Percentiles rank a stretch among this genome's conserved stretches.
These are phyloP conservation scores for Ptiloglossa arizonensis DNA, from an alignment of 1,140 invertebrate species.

Conservation along the genomic window DNA sequence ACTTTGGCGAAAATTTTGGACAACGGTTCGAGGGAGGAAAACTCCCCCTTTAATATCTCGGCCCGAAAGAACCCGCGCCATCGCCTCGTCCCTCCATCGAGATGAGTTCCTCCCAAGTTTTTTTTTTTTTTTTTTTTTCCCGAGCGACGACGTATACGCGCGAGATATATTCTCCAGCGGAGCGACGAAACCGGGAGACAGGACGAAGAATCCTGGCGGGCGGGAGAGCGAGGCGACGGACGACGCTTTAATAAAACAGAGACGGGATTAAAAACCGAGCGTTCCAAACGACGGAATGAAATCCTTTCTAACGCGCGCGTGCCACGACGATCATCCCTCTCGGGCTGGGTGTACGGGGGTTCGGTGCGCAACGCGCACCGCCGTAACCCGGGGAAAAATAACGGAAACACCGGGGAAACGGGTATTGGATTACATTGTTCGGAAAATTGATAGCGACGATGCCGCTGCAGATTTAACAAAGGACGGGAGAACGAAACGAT, in stretches of 20 bases:
- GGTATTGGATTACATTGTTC: constrained; percentile 44
- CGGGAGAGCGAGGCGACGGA: background rate
- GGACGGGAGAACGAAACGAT: background rate
- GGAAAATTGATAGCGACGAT: constrained; percentile 49
- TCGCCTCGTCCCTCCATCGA: no score
- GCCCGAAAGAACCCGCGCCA: background rate
- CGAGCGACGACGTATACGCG: background rate
- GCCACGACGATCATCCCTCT: background rate
- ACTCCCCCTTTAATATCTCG: background rate
- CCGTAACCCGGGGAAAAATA: background rate
- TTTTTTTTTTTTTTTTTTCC: no score
- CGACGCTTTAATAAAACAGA: constrained; percentile 3
- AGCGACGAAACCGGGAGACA: background rate
- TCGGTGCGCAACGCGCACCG: no score
- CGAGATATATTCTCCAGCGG: constrained; percentile 31
- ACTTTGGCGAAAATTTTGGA: background rate
- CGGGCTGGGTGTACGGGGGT: no score
- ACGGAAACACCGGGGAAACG: background rate
- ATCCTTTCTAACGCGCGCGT: background rate
- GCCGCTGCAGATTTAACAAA: constrained; percentile 42
- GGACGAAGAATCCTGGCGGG: background rate
- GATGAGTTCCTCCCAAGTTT: constrained; percentile 38
- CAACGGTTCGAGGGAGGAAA: background rate
- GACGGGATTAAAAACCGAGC: constrained; percentile 6
- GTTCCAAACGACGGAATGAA: constrained; percentile 23